phyloP scores from a whole-genome alignment of 2,113 vertebrate species.

The Corythaeola cristata region DNA sequence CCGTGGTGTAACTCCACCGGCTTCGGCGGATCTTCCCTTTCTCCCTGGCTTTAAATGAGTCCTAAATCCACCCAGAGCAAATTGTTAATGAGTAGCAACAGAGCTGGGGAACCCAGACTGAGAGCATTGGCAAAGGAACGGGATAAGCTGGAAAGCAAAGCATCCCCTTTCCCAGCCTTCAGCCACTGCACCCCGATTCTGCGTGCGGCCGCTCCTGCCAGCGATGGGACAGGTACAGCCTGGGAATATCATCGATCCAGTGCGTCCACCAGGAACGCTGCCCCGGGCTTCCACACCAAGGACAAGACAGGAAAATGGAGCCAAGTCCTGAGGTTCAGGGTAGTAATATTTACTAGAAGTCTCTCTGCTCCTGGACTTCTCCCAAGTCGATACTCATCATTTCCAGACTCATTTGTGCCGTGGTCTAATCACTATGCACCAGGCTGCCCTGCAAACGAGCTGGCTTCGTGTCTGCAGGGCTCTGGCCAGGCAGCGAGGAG shows the following conservation, averaged over 20 bases:
- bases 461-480: neutral
- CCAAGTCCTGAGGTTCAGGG: neutral
- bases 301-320: neutral
- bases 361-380: neutral
- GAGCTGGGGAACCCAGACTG: neutral
- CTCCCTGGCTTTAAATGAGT: neutral
- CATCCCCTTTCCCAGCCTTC: neutral
- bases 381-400: neutral
- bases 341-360: neutral
- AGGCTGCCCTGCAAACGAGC: neutral
- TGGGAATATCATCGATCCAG: neutral
- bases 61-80: neutral
- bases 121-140: neutral
- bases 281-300: neutral
- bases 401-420: neutral
- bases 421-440: neutral
- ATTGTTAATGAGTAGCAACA: neutral
- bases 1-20: accelerated
- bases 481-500: neutral
- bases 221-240: neutral
- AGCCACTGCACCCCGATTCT: neutral
- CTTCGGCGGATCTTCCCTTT: neutral
- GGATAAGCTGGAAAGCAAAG: neutral
- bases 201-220: neutral
- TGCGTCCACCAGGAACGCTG: neutral